These are phyloP conservation scores for Verasper variegatus DNA, from an alignment of 2,113 vertebrate species.

Conservation along the genomic window DNA sequence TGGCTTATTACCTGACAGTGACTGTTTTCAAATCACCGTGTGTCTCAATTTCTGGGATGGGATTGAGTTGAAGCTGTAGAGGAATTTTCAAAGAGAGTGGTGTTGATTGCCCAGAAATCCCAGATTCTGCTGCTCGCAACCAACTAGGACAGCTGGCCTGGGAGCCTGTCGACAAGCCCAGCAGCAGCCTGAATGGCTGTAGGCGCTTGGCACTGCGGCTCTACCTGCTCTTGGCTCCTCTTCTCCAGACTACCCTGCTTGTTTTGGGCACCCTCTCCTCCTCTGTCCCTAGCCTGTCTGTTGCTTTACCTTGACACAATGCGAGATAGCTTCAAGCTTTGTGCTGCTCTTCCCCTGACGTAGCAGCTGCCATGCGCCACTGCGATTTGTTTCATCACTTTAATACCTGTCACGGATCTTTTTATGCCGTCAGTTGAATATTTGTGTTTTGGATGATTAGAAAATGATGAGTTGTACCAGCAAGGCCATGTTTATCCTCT, in stretches of 20 bases:
- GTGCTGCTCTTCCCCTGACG: constrained; percentile 38
- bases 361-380: constrained; percentile 59
- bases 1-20: constrained; percentile 31
- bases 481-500: constrained; percentile 55
- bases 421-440: constrained; percentile 51
- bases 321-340: constrained; percentile 50
- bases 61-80: constrained; percentile 24
- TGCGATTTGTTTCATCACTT: constrained; percentile 53
- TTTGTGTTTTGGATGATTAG: constrained; percentile 66
- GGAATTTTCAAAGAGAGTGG: constrained; percentile 39
- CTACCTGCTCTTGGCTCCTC: constrained; percentile 54
- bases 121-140: constrained; percentile 36
- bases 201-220: constrained; percentile 60
- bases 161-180: constrained; percentile 56
- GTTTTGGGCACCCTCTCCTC: constrained; percentile 56
- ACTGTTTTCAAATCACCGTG: constrained; percentile 5
- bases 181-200: constrained; percentile 48
- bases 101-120: constrained; percentile 30
- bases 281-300: constrained; percentile 53
- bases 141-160: constrained; percentile 71
- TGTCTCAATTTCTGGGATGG: constrained; percentile 20
- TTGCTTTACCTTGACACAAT: constrained; percentile 64
- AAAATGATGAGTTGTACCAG: constrained; percentile 56
- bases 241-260: constrained; percentile 58
- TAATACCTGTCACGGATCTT: constrained; percentile 53